These are phyloP conservation scores for Syngnathoides biaculeatus DNA, from an alignment of 2,113 vertebrate genomes.

Conservation along the genomic window DNA sequence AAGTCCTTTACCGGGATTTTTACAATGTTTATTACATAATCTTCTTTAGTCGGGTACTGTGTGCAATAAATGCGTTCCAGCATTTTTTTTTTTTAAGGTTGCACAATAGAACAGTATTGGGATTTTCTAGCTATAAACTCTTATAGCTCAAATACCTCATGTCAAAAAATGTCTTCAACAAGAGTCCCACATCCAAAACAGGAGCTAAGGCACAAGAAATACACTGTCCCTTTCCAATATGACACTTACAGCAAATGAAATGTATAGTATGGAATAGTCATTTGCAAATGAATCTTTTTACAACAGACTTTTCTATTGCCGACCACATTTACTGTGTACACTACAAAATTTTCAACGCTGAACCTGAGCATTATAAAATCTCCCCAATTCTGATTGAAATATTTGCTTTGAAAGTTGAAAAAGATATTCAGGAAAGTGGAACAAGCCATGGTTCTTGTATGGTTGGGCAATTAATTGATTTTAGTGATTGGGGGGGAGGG, in stretches of 20 bases:
- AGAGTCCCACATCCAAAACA: conserved; percentile 5
- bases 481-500: too few species aligned
- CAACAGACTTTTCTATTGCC: conserved; percentile 23
- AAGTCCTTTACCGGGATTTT: neutral
- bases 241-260: neutral
- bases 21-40: conserved; percentile 19
- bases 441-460: too few species aligned
- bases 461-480: too few species aligned
- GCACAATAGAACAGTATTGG: neutral
- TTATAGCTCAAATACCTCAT: neutral
- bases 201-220: conserved; percentile 55
- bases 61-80: conserved; percentile 14
- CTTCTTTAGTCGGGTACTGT: neutral
- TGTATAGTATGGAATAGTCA: neutral
- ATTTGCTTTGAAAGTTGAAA: too few species aligned
- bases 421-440: too few species aligned
- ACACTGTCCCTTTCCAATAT: conserved; percentile 24
- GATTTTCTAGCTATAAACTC: neutral
- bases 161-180: neutral
- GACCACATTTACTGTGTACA: neutral
- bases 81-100: neutral
- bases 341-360: too few species aligned
- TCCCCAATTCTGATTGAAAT: too few species aligned
- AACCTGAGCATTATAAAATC: too few species aligned
- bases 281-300: conserved; percentile 20